Conservation (phyloP, 2,113 vertebrate species). For the Peromyscus californicus region DNA sequence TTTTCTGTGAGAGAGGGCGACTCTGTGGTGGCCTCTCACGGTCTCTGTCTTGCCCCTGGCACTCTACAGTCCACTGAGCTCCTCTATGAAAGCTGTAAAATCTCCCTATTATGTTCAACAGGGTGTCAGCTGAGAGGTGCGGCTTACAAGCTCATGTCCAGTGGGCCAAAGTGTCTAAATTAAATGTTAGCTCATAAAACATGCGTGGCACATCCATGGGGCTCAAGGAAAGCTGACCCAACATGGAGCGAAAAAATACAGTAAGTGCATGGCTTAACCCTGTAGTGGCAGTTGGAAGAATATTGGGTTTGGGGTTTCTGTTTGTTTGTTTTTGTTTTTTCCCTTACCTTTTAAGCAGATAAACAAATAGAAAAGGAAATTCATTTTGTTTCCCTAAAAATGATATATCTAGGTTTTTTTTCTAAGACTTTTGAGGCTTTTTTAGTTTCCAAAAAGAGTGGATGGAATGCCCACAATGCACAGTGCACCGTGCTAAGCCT, state of each 20-base stretch:
- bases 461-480: too few relatives aligned
- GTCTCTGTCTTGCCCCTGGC: constrained; percentile 38
- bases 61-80: constrained; percentile 38
- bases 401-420: not conserved
- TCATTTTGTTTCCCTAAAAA: not conserved
- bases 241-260: not conserved
- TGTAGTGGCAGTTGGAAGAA: not conserved
- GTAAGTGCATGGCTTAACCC: not conserved
- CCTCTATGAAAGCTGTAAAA: constrained; percentile 33
- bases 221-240: constrained; percentile 28
- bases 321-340: not conserved
- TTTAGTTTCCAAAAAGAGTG: not conserved
- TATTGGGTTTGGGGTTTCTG: not conserved
- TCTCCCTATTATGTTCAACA: constrained; percentile 68
- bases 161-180: constrained; percentile 68
- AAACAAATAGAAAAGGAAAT: constrained; percentile 25
- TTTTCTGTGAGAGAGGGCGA: not conserved
- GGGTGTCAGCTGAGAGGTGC: constrained; percentile 56
- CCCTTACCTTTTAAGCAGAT: not conserved
- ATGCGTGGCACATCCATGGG: not conserved
- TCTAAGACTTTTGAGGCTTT: constrained; percentile 14
- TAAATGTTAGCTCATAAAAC: constrained; percentile 78
- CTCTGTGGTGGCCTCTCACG: not conserved
- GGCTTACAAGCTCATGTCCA: constrained; percentile 58
- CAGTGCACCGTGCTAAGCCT: not conserved